Percentiles rank a stretch among this genome's conserved stretches.
Evolutionary conservation across 2,797 vertebrate genomes (phyloP).

Genomic region (Simalia tracyae): DNA sequence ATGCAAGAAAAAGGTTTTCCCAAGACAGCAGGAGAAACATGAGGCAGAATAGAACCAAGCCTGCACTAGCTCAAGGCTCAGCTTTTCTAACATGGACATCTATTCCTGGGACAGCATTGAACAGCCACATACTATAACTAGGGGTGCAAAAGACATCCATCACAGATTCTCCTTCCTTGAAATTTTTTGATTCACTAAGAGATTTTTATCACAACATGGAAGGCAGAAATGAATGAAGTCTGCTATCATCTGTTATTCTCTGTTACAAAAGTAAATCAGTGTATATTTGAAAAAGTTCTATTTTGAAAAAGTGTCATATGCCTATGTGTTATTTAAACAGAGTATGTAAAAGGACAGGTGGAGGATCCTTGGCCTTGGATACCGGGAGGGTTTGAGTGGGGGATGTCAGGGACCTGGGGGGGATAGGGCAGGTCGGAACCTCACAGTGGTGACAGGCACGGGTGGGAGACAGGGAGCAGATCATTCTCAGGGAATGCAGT

Average conservation of each 20-base stretch:
- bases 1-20: neutral
- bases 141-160: neutral
- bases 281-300: neutral
- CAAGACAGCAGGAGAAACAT: neutral
- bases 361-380: neutral
- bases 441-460: too few relatives aligned
- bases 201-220: neutral
- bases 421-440: too few relatives aligned
- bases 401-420: neutral
- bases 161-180: neutral
- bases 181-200: neutral
- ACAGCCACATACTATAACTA: neutral
- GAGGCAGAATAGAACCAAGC: neutral
- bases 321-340: neutral
- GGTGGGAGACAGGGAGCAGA: neutral
- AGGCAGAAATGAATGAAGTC: neutral
- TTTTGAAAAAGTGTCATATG: neutral
- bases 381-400: neutral
- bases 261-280: neutral
- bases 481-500: neutral
- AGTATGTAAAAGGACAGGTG: neutral
- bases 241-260: neutral
- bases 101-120: neutral
- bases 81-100: neutral
- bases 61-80: too few relatives aligned